A percentile compares a stretch with the other conserved stretches of the same genome.
These are phyloP conservation scores for Pseudopipra pipra DNA, from an alignment of 2,113 vertebrate genomes.

Conservation along the genomic window DNA sequence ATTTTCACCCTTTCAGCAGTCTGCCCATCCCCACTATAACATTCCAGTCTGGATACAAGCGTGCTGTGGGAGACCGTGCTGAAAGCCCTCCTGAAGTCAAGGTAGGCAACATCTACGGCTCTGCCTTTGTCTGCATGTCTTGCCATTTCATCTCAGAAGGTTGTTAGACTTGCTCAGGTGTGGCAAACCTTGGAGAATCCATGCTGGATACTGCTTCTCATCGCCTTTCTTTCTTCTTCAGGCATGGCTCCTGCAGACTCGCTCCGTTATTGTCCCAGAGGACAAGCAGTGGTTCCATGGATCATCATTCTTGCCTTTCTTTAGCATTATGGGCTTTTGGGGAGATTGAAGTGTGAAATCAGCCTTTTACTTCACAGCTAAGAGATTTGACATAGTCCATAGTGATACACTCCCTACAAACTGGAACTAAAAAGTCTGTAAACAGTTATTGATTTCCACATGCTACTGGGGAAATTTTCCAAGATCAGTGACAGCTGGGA, in stretches of 20 bases:
- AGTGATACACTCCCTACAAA: conserved; percentile 2
- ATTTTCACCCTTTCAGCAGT: background rate
- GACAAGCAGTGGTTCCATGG: background rate
- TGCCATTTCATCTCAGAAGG: background rate
- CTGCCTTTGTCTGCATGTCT: background rate
- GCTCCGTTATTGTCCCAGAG: background rate
- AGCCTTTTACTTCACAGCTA: background rate
- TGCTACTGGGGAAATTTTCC: conserved; percentile 61
- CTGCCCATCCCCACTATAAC: background rate
- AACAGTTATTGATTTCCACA: conserved; percentile 59
- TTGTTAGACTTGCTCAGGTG: background rate
- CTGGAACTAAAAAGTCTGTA: conserved; percentile 46
- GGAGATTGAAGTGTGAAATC: background rate
- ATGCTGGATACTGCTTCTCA: background rate
- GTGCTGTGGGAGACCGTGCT: background rate
- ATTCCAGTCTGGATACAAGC: background rate
- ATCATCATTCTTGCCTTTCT: background rate
- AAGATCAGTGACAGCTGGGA: conserved; percentile 57
- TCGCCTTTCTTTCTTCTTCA: background rate
- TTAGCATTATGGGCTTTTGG: background rate
- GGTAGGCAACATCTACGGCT: fast-evolving
- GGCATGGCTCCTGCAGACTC: background rate
- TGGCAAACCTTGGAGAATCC: background rate
- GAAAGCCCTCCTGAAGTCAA: background rate
- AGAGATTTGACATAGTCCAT: conserved; percentile 32